Evolutionary conservation across 1,140 invertebrate species (phyloP), one percentile per base, ranked within the genome.

Genomic region (Helicorthomorpha holstii): DNA sequence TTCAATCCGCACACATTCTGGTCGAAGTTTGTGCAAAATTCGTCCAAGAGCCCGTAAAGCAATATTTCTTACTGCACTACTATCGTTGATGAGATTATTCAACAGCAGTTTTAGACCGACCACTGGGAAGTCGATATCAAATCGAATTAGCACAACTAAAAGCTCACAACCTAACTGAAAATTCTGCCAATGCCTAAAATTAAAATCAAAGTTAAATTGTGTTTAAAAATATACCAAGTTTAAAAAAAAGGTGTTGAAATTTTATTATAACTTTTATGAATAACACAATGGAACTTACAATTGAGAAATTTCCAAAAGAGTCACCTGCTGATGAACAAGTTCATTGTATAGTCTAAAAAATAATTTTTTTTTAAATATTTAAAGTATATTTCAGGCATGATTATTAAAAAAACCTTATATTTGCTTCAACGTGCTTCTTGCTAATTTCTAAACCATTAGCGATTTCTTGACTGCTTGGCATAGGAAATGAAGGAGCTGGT

Each of bases 21-120:
- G 71, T 61, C 91, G 91, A 52, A 81, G 75, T 60, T 89, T 84
- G 53, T 82, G 80, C 25, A 90, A 67, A 52, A 84, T 76, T 50
- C 70, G 80, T 10, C 75, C 66, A n/a, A 83, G 62, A 23, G 64
- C 62, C 46, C 69, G 70, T 1, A 79, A 66, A 0, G 82, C 78
- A n/a, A 78, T 75, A 62, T 83, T 82, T 54, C 87, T 72, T 42
- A 88, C 75, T 14, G 75, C 68, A 27, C 92, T 69, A 1, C 82
- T 79, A 56, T 90, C 87, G 64, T 85, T 77, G 10, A 85, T 70
- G 0, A 90, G 67, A 24, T 77, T 71, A 23, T 74, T 68, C 1
- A 81, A 67, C 56, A 84, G 80, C 29, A 81, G 74, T n/a, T 73
- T 66, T 3, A 89, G 77, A 0, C 80, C 73, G 23, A 69, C 61